Conservation (phyloP, 2,888 invertebrate species). For the Nemapogon koenigi region DNA sequence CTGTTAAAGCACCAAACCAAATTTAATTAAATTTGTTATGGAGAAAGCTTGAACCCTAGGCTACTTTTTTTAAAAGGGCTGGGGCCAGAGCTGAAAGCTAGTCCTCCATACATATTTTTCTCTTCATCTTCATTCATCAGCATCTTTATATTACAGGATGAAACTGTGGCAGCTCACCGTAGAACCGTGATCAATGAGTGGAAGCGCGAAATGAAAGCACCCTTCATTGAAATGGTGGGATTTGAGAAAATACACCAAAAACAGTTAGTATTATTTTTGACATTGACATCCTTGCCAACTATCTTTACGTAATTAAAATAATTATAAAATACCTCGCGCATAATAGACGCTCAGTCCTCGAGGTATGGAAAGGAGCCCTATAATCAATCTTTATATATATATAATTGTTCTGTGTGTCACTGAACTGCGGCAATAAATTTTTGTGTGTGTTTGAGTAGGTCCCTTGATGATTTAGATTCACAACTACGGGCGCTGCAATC, state of each 20-base stretch:
- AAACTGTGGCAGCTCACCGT: constrained; percentile 65
- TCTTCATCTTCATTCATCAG: constrained; percentile 8
- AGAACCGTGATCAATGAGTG: constrained; percentile 64
- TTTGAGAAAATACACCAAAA: constrained; percentile 80
- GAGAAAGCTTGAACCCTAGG: no score
- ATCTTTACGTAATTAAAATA: no score
- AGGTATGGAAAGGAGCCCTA: background rate
- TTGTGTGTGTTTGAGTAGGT: no score
- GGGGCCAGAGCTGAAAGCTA: no score
- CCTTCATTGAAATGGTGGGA: constrained; percentile 88
- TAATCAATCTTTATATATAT: background rate
- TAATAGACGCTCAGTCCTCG: no score
- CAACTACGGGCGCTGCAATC: no score
- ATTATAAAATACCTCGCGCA: no score
- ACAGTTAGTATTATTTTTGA: constrained; percentile 38
- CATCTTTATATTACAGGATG: constrained; percentile 37
- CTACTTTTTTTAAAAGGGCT: no score
- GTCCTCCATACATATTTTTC: background rate
- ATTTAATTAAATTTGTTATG: no score
- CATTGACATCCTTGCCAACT: no score
- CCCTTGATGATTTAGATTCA: no score
- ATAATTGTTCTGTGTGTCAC: background rate
- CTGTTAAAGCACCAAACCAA: no score
- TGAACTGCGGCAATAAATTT: background rate
- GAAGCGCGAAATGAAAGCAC: constrained; percentile 78